A percentile compares a stretch with the other conserved stretches of the same genome.
These are phyloP conservation scores for Alligator sinensis DNA, from an alignment of 2,113 vertebrate genomes.

Conservation along the genomic window DNA sequence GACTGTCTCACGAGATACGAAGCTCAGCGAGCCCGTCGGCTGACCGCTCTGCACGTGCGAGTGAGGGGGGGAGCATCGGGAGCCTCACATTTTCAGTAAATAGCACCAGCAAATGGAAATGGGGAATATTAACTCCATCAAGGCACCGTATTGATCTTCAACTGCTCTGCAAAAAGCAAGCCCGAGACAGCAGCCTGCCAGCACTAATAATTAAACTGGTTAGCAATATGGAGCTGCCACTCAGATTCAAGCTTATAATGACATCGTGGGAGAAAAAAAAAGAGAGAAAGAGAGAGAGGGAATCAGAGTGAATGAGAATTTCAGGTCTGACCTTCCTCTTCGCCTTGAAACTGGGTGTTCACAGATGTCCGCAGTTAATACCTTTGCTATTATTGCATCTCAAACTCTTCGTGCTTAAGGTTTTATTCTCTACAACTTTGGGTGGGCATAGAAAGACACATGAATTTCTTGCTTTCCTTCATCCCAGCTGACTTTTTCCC, in stretches of 20 bases:
- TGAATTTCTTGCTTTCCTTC: neutral
- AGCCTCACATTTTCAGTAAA: constrained; percentile 65
- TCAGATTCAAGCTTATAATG: constrained; percentile 54
- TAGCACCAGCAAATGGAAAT: constrained; percentile 68
- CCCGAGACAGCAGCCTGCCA: constrained; percentile 44
- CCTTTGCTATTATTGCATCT: constrained; percentile 34
- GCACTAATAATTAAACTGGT: constrained; percentile 72
- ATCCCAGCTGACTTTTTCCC: neutral
- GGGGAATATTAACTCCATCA: constrained; percentile 74
- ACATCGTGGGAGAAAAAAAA: constrained; percentile 28
- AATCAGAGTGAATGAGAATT: neutral
- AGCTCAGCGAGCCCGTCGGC: constrained; percentile 49
- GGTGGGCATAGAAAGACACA: neutral
- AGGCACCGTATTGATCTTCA: constrained; percentile 68
- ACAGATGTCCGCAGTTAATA: constrained; percentile 12
- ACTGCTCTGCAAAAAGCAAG: constrained; percentile 55
- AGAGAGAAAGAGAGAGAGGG: neutral
- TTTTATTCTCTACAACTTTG: neutral
- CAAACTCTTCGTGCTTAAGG: constrained; percentile 29
- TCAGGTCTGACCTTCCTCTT: constrained; percentile 9
- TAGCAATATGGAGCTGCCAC: constrained; percentile 73
- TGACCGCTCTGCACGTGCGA: constrained; percentile 22
- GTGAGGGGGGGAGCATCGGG: constrained; percentile 51
- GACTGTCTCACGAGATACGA: constrained; percentile 58
- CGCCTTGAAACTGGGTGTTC: constrained; percentile 18